These are phyloP conservation scores for Cyclina sinensis DNA, from an alignment of 1,140 invertebrate species.

Conservation along the genomic window DNA sequence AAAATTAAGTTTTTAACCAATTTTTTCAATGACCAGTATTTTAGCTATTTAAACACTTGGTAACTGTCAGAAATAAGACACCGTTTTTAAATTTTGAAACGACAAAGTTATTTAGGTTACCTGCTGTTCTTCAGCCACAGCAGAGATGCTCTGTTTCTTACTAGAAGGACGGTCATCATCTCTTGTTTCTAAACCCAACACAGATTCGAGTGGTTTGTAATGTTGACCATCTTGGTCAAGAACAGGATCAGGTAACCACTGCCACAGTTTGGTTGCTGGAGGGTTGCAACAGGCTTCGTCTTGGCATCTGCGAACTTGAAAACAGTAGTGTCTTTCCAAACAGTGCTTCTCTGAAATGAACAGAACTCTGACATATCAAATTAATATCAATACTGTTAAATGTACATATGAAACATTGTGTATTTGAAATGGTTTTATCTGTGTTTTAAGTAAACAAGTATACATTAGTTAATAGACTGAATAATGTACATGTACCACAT, in stretches of 20 bases:
- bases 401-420: too few species aligned
- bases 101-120: background rate
- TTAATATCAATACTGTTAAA: too few species aligned
- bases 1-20: too few species aligned
- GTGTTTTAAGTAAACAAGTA: too few species aligned
- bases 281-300: conserved; percentile 26
- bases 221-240: conserved; percentile 19
- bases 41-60: too few species aligned
- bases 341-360: too few species aligned
- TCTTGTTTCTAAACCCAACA: conserved; percentile 30
- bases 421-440: too few species aligned
- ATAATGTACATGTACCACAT: background rate
- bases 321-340: conserved; percentile 9
- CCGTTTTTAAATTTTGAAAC: background rate
- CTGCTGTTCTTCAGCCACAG: conserved; percentile 45
- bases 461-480: too few species aligned
- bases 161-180: conserved; percentile 42
- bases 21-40: too few species aligned
- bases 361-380: too few species aligned
- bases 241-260: conserved; percentile 55
- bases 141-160: background rate
- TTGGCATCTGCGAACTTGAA: conserved; percentile 49
- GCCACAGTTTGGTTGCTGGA: too few species aligned
- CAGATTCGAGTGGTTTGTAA: conserved; percentile 6
- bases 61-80: too few species aligned